Base-by-base conservation (phyloP, 2,113 vertebrate species). In the Pseudolaguvia tuberculata region DNA sequence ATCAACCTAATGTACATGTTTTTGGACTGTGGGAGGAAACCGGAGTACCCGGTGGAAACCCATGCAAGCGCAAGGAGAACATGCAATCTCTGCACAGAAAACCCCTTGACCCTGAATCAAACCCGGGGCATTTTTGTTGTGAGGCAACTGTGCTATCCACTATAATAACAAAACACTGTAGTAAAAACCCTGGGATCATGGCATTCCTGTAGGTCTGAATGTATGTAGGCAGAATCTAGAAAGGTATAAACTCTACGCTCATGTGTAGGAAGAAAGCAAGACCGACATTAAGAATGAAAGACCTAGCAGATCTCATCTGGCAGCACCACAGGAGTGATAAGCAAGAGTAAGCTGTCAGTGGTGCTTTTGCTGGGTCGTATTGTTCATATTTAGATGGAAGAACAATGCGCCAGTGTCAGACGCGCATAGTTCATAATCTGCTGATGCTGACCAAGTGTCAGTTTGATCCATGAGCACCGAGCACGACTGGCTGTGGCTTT, bases 401-500 rank as follows among this genome's bases (percentile, higher is more conserved):
- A 91, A 90, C 91, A 91, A 92, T 91, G 89, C 86, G 83, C 84
- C 84, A 50, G 87, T 91, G 91, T 90, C 88, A 91, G 89, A 87
- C 87, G 88, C 87, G 89, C 88, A 90, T 90, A 91, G 90, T 91
- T 92, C 89, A 91, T 91, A 92, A 91, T 91, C 90, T 92, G 91
- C 92, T 92, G 91, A 91, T 92, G 89, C 90, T 91, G 90, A 92
- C 89, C 90, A 89, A 89, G 88, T 91, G 89, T 91, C 89, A 90
- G 82, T 88, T 90, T 87, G 88, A 88, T 87, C 89, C 87, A 84
- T 87, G 87, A 86, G 84, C 70, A 74, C 82, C 82, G 86, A 81
- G 83, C 82, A 75, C 83, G 85, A 81, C 55, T 82, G 87, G 82
- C 87, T 85, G 85, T 82, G 78, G 83, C 87, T 89, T 86, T 87